phyloP scores from a whole-genome alignment of 2,113 vertebrate genomes.

The Epinephelus moara region DNA sequence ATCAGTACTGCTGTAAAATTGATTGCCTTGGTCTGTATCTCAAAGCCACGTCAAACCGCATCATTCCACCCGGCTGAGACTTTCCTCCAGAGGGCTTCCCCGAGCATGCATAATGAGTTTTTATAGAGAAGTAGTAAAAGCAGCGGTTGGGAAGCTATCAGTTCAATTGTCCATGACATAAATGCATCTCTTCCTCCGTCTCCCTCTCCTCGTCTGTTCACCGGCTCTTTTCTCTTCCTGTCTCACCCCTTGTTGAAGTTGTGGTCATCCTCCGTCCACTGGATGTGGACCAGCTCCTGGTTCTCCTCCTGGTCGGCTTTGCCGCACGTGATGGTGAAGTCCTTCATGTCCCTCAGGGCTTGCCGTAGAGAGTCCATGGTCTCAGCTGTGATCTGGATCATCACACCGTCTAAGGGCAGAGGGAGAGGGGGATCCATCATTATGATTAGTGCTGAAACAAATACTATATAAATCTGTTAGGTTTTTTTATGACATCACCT shows the following conservation, averaged over 20 bases:
- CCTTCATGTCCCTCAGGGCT: conserved; percentile 97
- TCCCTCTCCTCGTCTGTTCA: neutral
- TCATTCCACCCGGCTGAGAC: conserved; percentile 29
- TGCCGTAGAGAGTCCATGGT: conserved; percentile 96
- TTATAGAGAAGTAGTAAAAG: conserved; percentile 47
- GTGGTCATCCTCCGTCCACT: conserved; percentile 98
- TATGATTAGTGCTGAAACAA: neutral
- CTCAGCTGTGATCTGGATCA: conserved; percentile 99
- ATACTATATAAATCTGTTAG: neutral
- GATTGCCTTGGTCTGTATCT: conserved; percentile 20
- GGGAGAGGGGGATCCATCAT: neutral
- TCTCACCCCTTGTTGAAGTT: conserved; percentile 96
- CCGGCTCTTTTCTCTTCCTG: neutral
- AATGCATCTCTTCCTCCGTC: conserved; percentile 4
- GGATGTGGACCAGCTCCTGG: conserved; percentile 93
- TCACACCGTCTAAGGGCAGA: conserved; percentile 90
- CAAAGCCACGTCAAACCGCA: conserved; percentile 20
- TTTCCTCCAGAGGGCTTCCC: conserved; percentile 35
- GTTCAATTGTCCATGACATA: conserved; percentile 37
- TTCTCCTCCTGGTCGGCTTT: conserved; percentile 94
- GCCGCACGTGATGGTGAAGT: conserved; percentile 94
- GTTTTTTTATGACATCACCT: too few relatives aligned
- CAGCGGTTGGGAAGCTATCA: conserved; percentile 23
- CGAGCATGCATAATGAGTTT: conserved; percentile 34
- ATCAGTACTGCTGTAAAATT: conserved; percentile 45